Evolutionary conservation across 2,797 vertebrate species (phyloP).

Genomic region (Parotocinclus haroldoi): DNA sequence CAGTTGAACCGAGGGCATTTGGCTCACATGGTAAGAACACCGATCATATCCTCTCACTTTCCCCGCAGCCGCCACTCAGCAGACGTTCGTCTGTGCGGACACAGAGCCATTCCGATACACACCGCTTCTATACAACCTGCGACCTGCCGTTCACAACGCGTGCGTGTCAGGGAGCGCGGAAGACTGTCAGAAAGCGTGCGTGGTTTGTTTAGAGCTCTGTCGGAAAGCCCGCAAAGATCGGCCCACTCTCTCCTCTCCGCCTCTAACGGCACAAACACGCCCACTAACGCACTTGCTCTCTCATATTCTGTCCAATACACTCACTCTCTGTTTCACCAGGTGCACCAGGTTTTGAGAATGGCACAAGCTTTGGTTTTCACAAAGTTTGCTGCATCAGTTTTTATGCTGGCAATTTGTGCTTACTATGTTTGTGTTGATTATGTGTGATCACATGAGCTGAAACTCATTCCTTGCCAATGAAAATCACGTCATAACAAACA

Average conservation of each 20-base stretch:
- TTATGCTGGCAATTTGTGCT: too few species aligned
- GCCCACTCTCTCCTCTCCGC: slow-evolving; percentile 28
- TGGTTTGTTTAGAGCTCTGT: not conserved
- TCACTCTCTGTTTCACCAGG: too few species aligned
- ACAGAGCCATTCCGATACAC: slow-evolving; percentile 12
- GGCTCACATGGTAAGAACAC: slow-evolving; percentile 35
- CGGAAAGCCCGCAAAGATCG: slow-evolving; percentile 10
- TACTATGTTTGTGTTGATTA: too few species aligned
- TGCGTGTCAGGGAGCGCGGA: not conserved
- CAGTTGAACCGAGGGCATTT: slow-evolving; percentile 44
- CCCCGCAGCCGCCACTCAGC: slow-evolving; percentile 18
- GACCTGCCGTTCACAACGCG: slow-evolving; percentile 13
- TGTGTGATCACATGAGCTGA: too few species aligned
- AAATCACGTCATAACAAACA: too few species aligned
- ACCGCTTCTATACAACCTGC: slow-evolving; percentile 1
- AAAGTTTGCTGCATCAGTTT: too few species aligned
- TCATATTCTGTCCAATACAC: too few species aligned
- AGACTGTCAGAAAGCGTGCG: not conserved
- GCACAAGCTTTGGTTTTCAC: too few species aligned
- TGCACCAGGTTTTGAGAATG: too few species aligned
- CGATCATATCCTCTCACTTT: slow-evolving; percentile 4
- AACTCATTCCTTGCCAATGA: too few species aligned
- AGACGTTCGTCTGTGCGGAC: not conserved
- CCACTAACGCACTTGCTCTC: not conserved
- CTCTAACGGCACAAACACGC: slow-evolving; percentile 29